A percentile compares a stretch with the other conserved stretches of the same genome.
Evolutionary conservation across 2,888 invertebrate species (phyloP).

Genomic region (Timema cristinae): DNA sequence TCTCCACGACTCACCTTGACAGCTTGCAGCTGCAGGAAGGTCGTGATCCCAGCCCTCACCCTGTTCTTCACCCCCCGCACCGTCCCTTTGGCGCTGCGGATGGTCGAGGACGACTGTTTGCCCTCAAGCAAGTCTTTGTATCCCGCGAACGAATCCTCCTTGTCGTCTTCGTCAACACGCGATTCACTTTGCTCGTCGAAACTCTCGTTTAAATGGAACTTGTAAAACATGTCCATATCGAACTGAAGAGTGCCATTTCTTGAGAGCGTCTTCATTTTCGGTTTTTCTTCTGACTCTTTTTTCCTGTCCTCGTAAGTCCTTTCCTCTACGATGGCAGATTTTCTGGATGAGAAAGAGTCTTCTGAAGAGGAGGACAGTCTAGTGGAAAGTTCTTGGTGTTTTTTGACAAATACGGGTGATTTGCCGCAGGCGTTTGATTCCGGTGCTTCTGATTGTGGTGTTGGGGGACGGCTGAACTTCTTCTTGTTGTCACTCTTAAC

Average conservation of each 20-base stretch:
- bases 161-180: conserved; percentile 44
- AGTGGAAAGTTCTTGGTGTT: conserved; percentile 29
- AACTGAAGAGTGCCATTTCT: conserved; percentile 41
- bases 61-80: conserved; percentile 92
- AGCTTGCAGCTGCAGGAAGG: conserved; percentile 82
- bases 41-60: conserved; percentile 90
- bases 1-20: conserved; percentile 64
- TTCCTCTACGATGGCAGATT: conserved; percentile 53
- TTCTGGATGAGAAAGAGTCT: neutral
- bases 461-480: neutral
- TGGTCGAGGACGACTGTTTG: conserved; percentile 65
- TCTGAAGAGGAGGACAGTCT: neutral
- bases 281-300: conserved; percentile 26
- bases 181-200: conserved; percentile 12
- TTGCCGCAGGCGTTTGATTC: neutral
- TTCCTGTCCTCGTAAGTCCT: conserved; percentile 64
- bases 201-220: conserved; percentile 73
- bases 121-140: conserved; percentile 64
- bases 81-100: conserved; percentile 87
- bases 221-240: conserved; percentile 75
- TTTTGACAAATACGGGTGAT: too few relatives aligned
- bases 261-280: neutral
- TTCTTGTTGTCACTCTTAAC: neutral
- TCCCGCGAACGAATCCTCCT: conserved; percentile 69
- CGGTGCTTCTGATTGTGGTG: neutral